Percentiles rank a stretch among this genome's conserved stretches.
These are phyloP conservation scores for Atta colombica DNA, from an alignment of 1,140 invertebrate species.

Conservation along the genomic window DNA sequence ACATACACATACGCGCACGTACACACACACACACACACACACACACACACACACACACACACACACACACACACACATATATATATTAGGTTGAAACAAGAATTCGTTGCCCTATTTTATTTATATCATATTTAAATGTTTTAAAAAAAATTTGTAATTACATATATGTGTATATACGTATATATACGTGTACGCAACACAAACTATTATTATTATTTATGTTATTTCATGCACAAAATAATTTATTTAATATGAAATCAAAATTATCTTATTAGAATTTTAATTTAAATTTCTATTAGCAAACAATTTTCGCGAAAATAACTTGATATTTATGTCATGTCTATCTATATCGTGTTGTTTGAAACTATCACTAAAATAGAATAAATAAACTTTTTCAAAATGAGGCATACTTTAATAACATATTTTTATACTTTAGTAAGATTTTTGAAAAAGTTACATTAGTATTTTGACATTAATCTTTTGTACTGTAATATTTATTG, in stretches of 20 bases:
- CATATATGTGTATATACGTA: no score
- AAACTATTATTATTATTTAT: neutral
- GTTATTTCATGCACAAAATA: neutral
- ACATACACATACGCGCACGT: no score
- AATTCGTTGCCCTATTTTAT: no score
- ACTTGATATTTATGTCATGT: no score
- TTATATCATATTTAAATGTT: no score
- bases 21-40: no score
- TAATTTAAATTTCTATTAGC: neutral
- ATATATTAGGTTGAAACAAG: no score
- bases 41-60: no score
- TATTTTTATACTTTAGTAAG: neutral
- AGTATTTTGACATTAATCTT: neutral
- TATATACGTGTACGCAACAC: neutral
- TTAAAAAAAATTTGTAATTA: no score
- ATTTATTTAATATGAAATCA: constrained; percentile 2
- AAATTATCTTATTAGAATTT: neutral
- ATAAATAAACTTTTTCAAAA: neutral
- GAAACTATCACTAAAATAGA: neutral
- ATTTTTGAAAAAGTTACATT: neutral
- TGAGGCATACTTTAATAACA: neutral
- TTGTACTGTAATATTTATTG: neutral
- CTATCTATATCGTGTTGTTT: constrained; percentile 3
- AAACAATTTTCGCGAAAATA: constrained; percentile 10
- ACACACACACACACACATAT: no score